Base-by-base conservation (phyloP, 2,888 invertebrate species). In the Lasioglossum zephyrum region DNA sequence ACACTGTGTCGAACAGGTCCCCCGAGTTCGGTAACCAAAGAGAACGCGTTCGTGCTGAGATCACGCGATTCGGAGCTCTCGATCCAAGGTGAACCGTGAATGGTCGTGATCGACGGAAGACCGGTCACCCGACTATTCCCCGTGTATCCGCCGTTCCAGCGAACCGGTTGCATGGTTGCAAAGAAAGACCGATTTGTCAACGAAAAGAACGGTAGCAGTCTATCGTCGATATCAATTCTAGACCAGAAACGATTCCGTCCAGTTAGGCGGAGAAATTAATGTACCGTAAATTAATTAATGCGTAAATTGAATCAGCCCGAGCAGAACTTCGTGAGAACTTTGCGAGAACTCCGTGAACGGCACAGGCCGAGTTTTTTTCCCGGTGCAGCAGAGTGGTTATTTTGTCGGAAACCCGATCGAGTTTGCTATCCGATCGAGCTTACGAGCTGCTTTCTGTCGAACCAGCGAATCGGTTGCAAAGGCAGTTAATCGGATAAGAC, bases 371-470 rank as follows among this genome's bases (percentile, higher is more conserved):
- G n/a, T 31, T 31, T 31, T 31, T 26, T 16, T 18, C 8, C 63
- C 63, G 18, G 13, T 18, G 26, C 31, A 8, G 31, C 18, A 11
- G 11, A 22, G 39, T n/a, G 36, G 22, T n/a, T 9, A 13, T 70
- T 22, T 41, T 22, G 3, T n/a, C n/a, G 70, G 70, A 70, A 70
- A 70, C 70, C 70, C n/a, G 70, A 70, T 11, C 69, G 41, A 41
- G 22, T 4, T 39, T n/a, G 11, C 69, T 39, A 22, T 39, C 39
- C 3, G 39, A 8, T 22, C 18, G 69, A 69, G 69, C 69, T 69
- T 22, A 22, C 69, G 22, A 18, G 69, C 63, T 63, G 63, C 26
- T 63, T 6, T 70, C 39, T 5, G 39, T 70, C 66, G 66, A 36
- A 66, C 36, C 66, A 31, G 39, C 9, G 39, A 73, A 73, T 73